phyloP scores from a whole-genome alignment of 2,888 invertebrate genomes.

The Ypsolopha scabrella region DNA sequence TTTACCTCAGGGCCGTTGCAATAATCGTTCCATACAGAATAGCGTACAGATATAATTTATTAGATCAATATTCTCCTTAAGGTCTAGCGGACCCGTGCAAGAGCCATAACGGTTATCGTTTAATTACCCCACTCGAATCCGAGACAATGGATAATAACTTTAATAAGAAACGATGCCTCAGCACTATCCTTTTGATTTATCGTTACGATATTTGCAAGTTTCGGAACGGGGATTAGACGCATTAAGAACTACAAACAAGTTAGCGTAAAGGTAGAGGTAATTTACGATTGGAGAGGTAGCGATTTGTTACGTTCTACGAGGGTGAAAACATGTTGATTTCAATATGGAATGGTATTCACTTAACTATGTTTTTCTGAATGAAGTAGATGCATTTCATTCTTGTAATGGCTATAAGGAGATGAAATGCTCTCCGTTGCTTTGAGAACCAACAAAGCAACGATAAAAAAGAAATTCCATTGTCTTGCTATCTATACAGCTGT shows the following conservation, averaged over 20 bases:
- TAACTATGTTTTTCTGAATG: too few relatives aligned
- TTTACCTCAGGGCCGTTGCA: constrained; percentile 3
- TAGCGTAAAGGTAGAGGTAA: constrained; percentile 10
- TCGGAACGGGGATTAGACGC: constrained; percentile 42
- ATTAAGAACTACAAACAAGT: constrained; percentile 41
- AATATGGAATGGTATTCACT: too few relatives aligned
- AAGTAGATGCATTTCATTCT: too few relatives aligned
- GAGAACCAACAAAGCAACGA: too few relatives aligned
- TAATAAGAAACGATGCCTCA: constrained; percentile 62
- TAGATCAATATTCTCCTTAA: not conserved
- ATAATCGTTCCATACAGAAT: not conserved
- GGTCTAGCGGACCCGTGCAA: not conserved
- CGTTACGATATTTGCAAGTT: constrained; percentile 38
- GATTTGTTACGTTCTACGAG: too few relatives aligned
- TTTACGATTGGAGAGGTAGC: not conserved
- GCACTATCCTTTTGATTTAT: constrained; percentile 58
- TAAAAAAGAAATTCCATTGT: too few relatives aligned
- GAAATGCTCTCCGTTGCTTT: too few relatives aligned
- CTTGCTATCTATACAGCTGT: too few relatives aligned
- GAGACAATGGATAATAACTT: constrained; percentile 44
- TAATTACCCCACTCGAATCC: constrained; percentile 54
- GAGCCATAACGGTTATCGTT: constrained; percentile 18
- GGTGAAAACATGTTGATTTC: too few relatives aligned
- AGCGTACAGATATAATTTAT: not conserved
- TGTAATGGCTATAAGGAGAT: too few relatives aligned